Conservation (phyloP, 2,797 vertebrate species). For the Eremophila alpestris region DNA sequence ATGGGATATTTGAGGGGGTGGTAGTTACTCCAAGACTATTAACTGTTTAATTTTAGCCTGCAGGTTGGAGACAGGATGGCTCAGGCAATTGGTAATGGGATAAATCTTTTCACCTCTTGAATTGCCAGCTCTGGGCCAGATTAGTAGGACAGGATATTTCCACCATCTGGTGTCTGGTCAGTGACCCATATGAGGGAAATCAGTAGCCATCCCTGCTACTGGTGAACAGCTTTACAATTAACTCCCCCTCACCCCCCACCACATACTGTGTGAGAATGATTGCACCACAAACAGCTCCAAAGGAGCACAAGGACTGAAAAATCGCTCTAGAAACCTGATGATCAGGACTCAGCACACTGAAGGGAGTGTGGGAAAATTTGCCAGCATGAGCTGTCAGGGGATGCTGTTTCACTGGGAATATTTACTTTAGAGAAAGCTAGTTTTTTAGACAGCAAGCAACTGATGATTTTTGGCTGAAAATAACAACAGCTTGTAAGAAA, state of each 20-base stretch:
- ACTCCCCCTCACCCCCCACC: neutral
- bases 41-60: constrained; percentile 30
- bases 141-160: constrained; percentile 47
- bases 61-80: constrained; percentile 18
- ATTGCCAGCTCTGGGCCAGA: constrained; percentile 38
- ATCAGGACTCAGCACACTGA: neutral
- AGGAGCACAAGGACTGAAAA: neutral
- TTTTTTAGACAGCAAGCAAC: neutral
- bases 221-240: neutral
- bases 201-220: neutral
- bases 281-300: neutral
- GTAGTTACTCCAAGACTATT: constrained; percentile 20
- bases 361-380: neutral
- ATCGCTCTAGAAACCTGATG: neutral
- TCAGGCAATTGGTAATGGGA: constrained; percentile 61
- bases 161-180: constrained; percentile 65
- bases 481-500: neutral
- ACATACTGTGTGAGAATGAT: neutral
- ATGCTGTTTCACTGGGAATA: neutral
- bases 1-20: neutral
- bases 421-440: neutral
- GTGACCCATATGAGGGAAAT: constrained; percentile 37
- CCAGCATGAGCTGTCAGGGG: neutral
- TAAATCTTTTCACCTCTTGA: constrained; percentile 51
- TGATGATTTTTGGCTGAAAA: neutral